phyloP scores from a whole-genome alignment of 2,797 vertebrate genomes.

The Meriones psammophilus region DNA sequence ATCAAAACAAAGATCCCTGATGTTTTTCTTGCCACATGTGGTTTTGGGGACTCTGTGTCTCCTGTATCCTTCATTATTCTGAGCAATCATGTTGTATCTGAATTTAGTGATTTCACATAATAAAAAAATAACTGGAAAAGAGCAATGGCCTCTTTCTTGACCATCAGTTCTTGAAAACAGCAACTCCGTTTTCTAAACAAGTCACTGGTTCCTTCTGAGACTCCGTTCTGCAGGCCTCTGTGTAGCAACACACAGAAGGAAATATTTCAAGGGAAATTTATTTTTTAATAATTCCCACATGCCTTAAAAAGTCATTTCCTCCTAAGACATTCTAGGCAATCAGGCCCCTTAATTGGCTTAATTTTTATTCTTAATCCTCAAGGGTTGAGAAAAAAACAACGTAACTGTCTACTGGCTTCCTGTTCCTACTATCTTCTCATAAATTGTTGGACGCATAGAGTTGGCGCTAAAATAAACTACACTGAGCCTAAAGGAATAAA shows the following conservation, averaged over 20 bases:
- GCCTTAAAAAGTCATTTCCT: conserved; percentile 60
- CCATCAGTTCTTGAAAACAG: conserved; percentile 16
- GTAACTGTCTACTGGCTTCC: neutral
- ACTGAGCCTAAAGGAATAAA: neutral
- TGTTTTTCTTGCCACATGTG: neutral
- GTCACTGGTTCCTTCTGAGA: neutral
- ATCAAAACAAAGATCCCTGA: neutral
- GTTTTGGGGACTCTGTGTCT: neutral
- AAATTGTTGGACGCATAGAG: neutral
- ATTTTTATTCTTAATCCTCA: conserved; percentile 42
- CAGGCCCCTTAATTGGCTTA: conserved; percentile 16
- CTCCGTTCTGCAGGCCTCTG: neutral
- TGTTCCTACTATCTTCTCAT: neutral
- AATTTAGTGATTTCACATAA: neutral
- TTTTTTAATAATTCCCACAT: conserved; percentile 55
- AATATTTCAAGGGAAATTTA: conserved; percentile 42
- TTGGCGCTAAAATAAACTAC: neutral
- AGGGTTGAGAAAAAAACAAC: conserved; percentile 31
- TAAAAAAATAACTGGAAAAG: neutral
- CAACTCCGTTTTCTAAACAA: neutral
- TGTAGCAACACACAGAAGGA: neutral
- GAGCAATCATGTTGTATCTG: neutral
- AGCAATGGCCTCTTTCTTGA: neutral
- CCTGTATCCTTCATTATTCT: neutral
- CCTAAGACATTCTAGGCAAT: conserved; percentile 30